Conservation (phyloP, 1,140 invertebrate species). For the Hyposmocoma kahamanoa region DNA sequence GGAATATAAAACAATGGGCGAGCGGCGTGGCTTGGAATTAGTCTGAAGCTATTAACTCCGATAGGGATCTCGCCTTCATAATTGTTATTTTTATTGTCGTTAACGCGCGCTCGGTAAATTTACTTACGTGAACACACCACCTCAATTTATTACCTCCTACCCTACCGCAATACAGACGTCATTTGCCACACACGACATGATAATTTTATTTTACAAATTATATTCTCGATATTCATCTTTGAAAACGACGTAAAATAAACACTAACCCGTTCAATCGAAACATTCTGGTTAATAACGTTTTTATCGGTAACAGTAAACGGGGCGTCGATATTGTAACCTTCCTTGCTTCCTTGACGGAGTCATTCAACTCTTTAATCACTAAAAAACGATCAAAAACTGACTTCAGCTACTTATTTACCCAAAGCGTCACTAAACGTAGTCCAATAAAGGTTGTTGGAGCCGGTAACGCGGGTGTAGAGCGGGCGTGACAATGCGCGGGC, state of each 20-base stretch:
- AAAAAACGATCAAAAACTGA: constrained; percentile 26
- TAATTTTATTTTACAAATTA: constrained; percentile 38
- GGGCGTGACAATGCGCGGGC: constrained; percentile 36
- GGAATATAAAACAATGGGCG: constrained; percentile 1
- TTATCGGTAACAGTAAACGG: background rate
- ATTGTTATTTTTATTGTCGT: constrained; percentile 38
- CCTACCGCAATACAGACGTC: constrained; percentile 16
- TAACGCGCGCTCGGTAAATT: constrained; percentile 32
- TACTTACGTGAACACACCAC: constrained; percentile 29
- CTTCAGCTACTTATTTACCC: constrained; percentile 31
- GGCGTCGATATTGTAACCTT: background rate
- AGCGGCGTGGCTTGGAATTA: constrained; percentile 19
- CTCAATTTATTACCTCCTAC: constrained; percentile 21
- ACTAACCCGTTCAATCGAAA: background rate
- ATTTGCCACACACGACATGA: constrained; percentile 20
- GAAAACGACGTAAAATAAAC: constrained; percentile 12
- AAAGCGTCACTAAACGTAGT: constrained; percentile 41
- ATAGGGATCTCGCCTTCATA: constrained; percentile 32
- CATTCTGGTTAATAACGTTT: background rate
- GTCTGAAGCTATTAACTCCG: constrained; percentile 41
- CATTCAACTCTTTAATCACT: constrained; percentile 22
- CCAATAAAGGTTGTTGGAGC: constrained; percentile 36
- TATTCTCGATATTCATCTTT: constrained; percentile 27
- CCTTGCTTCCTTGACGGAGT: constrained; percentile 4
- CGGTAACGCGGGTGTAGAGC: constrained; percentile 18